These are phyloP conservation scores for Lanius collurio DNA, from an alignment of 2,113 vertebrate genomes.

Conservation along the genomic window DNA sequence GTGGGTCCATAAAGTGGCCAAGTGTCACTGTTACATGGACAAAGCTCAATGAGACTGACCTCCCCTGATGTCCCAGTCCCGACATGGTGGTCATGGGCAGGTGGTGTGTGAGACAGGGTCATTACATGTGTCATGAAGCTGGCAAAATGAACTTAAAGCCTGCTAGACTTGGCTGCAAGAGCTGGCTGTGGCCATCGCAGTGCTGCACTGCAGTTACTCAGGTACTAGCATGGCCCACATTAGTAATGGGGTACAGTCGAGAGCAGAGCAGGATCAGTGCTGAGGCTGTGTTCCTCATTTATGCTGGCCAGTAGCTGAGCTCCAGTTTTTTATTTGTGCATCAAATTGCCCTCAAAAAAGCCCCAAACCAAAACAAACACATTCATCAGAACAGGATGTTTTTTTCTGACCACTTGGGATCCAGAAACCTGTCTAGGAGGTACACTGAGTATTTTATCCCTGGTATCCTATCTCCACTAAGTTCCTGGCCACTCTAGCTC, in stretches of 20 bases:
- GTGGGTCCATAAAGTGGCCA: not conserved
- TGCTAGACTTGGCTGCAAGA: not conserved
- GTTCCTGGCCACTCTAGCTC: not conserved
- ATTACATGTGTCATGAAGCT: not conserved
- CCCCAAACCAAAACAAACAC: too few species aligned
- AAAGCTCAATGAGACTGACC: not conserved
- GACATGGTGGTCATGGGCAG: not conserved
- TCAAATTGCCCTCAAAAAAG: not conserved
- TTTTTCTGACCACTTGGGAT: not conserved
- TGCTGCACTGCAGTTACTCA: not conserved
- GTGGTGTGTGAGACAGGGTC: not conserved
- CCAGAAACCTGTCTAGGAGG: not conserved
- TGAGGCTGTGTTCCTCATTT: not conserved
- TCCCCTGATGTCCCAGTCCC: not conserved
- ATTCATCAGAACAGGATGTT: not conserved
- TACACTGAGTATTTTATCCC: not conserved
- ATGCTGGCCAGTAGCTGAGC: not conserved
- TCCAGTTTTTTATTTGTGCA: not conserved
- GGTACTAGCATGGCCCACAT: fast-evolving
- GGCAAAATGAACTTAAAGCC: not conserved
- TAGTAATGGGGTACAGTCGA: not conserved
- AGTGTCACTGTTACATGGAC: not conserved
- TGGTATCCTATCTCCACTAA: not conserved
- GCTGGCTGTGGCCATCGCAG: not conserved
- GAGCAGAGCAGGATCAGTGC: not conserved